Conservation (phyloP, 2,797 vertebrate species). For the Karalla daura region DNA sequence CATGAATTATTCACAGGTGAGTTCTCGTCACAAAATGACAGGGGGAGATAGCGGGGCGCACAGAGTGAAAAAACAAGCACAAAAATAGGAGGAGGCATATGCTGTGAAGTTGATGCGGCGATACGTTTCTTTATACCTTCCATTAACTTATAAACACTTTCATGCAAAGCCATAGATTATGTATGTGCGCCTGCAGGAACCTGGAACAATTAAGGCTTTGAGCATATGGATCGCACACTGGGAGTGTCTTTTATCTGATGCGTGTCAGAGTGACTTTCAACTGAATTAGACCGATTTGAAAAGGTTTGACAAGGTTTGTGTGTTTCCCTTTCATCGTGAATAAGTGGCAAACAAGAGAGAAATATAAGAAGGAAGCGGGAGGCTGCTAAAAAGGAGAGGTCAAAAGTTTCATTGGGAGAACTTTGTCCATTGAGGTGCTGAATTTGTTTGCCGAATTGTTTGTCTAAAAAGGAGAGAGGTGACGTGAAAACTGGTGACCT, state of each 20-base stretch:
- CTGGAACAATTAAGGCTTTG: slow-evolving; percentile 9
- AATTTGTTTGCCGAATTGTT: slow-evolving; percentile 31
- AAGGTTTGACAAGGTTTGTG: slow-evolving; percentile 25
- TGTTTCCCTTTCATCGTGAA: slow-evolving; percentile 38
- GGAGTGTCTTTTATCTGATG: slow-evolving; percentile 36
- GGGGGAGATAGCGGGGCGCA: slow-evolving; percentile 47
- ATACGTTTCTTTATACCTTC: slow-evolving; percentile 28
- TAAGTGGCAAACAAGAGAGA: slow-evolving; percentile 36
- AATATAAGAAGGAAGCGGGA: slow-evolving; percentile 31
- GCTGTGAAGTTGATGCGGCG: slow-evolving; percentile 49
- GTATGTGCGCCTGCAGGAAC: slow-evolving; percentile 19
- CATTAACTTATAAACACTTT: slow-evolving; percentile 47
- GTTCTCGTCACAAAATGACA: slow-evolving; percentile 76
- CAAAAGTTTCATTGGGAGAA: slow-evolving; percentile 40
- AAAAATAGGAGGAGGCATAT: slow-evolving; percentile 59
- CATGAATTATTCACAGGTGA: slow-evolving; percentile 83
- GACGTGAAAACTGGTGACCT: slow-evolving; percentile 31
- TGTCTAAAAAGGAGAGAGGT: slow-evolving; percentile 17
- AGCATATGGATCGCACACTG: slow-evolving; percentile 20
- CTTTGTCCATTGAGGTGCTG: slow-evolving; percentile 38
- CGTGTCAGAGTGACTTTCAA: slow-evolving; percentile 36
- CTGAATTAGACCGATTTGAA: slow-evolving; percentile 41
- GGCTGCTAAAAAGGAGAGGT: slow-evolving; percentile 44
- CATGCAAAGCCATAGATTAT: slow-evolving; percentile 42
- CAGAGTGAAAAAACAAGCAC: slow-evolving; percentile 53